These are phyloP conservation scores for Gallinago media DNA, from an alignment of 2,113 vertebrate genomes.

Conservation along the genomic window DNA sequence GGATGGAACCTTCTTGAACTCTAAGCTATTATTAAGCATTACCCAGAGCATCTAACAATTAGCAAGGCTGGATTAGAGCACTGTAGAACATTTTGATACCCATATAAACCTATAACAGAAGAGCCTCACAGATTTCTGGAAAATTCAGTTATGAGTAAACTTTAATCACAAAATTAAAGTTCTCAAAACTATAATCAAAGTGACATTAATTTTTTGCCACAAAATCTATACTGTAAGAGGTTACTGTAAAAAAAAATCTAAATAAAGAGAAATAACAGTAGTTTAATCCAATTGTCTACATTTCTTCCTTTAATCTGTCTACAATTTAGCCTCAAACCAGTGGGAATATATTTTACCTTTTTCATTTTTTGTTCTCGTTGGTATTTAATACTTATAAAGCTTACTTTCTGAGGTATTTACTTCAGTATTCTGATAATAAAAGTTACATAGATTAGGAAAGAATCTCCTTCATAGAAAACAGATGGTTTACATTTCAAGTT, in stretches of 20 bases:
- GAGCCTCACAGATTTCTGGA: background rate
- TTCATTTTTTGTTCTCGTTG: background rate
- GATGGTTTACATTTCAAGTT: background rate
- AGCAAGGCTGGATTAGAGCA: background rate
- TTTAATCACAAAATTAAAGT: background rate
- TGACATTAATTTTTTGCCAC: background rate
- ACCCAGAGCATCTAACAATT: background rate
- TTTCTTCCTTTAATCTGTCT: background rate
- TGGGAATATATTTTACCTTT: background rate
- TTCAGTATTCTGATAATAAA: background rate
- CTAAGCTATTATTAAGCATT: background rate
- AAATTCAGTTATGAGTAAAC: background rate
- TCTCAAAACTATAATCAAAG: background rate
- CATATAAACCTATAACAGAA: background rate
- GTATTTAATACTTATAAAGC: background rate
- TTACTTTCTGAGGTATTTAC: background rate
- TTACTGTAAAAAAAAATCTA: background rate
- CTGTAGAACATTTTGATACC: background rate
- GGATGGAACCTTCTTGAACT: background rate
- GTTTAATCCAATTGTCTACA: background rate
- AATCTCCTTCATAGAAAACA: background rate
- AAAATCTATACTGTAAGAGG: background rate
- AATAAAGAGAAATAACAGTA: background rate
- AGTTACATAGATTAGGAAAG: background rate
- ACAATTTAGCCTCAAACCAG: background rate